Evolutionary conservation across 2,113 vertebrate genomes (phyloP).

Genomic region (Platanista minor): DNA sequence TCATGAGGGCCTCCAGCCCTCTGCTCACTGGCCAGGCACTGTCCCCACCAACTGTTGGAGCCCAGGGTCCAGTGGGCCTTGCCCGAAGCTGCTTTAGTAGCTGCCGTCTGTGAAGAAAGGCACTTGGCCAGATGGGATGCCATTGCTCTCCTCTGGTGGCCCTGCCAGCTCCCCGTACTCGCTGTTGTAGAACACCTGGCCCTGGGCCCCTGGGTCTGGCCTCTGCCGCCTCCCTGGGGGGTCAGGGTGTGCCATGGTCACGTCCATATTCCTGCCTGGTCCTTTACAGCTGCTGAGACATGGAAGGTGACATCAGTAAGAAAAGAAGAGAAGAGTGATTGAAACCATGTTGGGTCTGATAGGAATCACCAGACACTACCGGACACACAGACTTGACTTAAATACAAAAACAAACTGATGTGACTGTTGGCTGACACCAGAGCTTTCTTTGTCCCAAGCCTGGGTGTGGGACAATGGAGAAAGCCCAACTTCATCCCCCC

Average conservation of each 20-base stretch:
- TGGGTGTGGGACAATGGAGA: accelerated
- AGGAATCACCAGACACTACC: background rate
- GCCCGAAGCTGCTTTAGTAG: constrained; percentile 46
- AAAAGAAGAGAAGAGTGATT: background rate
- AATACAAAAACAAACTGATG: accelerated
- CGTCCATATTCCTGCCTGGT: constrained; percentile 81
- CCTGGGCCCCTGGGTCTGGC: constrained; percentile 81
- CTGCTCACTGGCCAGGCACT: accelerated
- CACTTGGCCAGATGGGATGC: constrained; percentile 40
- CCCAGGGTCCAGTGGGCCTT: background rate
- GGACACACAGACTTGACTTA: background rate
- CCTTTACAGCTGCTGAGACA: constrained; percentile 81
- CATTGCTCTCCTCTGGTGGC: constrained; percentile 75
- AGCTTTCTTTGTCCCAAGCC: no score
- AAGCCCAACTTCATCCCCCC: background rate
- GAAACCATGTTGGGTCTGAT: background rate
- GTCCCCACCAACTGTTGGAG: background rate
- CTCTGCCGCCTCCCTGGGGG: constrained; percentile 77
- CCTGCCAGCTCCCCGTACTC: constrained; percentile 93
- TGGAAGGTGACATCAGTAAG: background rate
- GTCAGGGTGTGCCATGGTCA: constrained; percentile 74
- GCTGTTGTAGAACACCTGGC: constrained; percentile 97
- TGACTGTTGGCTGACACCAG: background rate
- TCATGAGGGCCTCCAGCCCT: background rate
- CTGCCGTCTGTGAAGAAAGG: constrained; percentile 80